Base-by-base conservation (phyloP, 1,140 invertebrate genomes). In the Philaenus spumarius region DNA sequence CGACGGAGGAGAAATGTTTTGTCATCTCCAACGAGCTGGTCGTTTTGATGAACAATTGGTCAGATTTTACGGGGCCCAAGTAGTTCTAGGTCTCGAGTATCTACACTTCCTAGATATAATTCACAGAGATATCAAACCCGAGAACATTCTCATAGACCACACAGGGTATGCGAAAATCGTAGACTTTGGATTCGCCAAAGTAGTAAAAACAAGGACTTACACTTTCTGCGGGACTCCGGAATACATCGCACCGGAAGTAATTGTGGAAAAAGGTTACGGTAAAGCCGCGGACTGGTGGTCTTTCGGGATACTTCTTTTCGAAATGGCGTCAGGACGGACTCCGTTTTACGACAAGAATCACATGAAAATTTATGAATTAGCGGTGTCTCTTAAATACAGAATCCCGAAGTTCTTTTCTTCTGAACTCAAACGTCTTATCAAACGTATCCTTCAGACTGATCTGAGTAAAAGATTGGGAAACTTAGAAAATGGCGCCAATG, bases 241-340 rank as follows among this genome's bases (percentile, higher is more conserved):
- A 72, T 98, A 98, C 75, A 73, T 98, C 45, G 93, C 94, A 0
- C 94, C 95, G 0, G 95, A 97, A 77, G 86, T 97, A 30, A 95
- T 98, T 61, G 76, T 95, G 50, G 93, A 87, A 63, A 96, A 95
- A 72, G 94, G 94, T 0, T 98, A 98, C 73, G 93, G 94, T 48
- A 92, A 91, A 69, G 89, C 94, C 2, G 94, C 97, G 0, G 96
- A 98, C 68, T 97, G 93, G 94, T 97, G 94, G 94, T 91, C 93
- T 5, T 84, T 94, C 46, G 94, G 94, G 0, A 87, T 97, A 0
- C 75, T 97, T 2, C 72, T 92, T 6, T 93, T 80, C 71, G 89
- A 93, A 73, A 90, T 93, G 84, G 84, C 85, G 52, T 83, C 86
- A 11, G 89, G 90, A 0, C 84, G 83, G 66, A 81, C 88, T 0